A percentile compares a stretch with the other conserved stretches of the same genome.
Conservation (phyloP, 2,888 invertebrate species). For the Eupeodes latifasciatus region DNA sequence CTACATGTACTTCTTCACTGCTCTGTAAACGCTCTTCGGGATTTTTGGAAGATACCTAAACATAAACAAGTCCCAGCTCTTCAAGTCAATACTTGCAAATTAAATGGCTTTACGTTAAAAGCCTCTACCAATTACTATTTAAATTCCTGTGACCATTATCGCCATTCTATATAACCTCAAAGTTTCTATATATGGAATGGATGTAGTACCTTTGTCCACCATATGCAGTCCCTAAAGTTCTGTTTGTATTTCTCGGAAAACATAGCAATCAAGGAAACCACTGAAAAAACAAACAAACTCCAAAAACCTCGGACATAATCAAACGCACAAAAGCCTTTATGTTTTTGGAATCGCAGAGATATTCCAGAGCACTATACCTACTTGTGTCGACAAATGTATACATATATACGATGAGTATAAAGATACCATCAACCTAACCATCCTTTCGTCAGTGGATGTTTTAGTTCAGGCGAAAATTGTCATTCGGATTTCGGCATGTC, state of each 20-base stretch:
- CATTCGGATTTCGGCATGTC: conserved; percentile 71
- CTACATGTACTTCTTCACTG: neutral
- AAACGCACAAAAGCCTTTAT: conserved; percentile 51
- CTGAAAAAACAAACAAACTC: conserved; percentile 63
- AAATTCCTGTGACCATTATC: conserved; percentile 61
- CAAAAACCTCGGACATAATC: conserved; percentile 64
- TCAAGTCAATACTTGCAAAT: conserved; percentile 41
- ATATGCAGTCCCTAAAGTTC: neutral
- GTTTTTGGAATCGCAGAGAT: neutral
- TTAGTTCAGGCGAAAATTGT: conserved; percentile 57
- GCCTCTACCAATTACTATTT: conserved; percentile 53
- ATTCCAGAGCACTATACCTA: conserved; percentile 19
- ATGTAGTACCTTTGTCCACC: neutral
- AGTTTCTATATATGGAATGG: neutral
- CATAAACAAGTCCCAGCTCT: neutral
- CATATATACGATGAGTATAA: neutral
- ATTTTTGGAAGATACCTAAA: neutral
- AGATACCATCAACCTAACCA: neutral
- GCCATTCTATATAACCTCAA: conserved; percentile 42
- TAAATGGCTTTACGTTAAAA: conserved; percentile 33
- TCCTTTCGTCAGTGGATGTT: conserved; percentile 25
- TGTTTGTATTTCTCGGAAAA: conserved; percentile 30
- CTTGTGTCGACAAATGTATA: neutral
- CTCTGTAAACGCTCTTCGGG: neutral
- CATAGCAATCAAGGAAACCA: conserved; percentile 55